Conservation (phyloP, 2,888 invertebrate genomes). For the Pollenia angustigena region DNA sequence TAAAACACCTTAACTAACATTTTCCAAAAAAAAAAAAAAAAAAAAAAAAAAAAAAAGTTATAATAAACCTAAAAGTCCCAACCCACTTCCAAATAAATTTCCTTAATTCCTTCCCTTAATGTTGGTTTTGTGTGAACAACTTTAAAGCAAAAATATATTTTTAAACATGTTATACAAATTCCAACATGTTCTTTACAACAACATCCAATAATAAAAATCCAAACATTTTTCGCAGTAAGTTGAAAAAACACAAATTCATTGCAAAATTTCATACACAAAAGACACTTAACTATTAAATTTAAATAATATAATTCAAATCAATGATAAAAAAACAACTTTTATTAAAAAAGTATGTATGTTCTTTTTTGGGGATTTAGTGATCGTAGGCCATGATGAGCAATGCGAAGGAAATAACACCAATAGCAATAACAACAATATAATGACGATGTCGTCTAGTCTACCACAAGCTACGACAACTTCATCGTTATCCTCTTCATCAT, state of each 20-base stretch:
- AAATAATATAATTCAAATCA: not conserved
- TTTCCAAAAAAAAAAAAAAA: not conserved
- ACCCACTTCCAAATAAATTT: not conserved
- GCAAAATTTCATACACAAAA: not conserved
- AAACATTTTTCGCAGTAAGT: slow-evolving; percentile 54
- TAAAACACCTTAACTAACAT: not conserved
- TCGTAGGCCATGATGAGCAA: slow-evolving; percentile 74
- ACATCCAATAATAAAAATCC: not conserved
- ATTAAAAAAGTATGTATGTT: not conserved
- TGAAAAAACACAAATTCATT: slow-evolving; percentile 22
- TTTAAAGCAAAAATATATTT: not conserved
- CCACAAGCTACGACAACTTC: slow-evolving; percentile 57
- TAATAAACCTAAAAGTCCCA: not conserved
- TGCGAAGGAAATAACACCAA: slow-evolving; percentile 75
- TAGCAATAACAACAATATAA: slow-evolving; percentile 49
- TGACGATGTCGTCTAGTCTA: slow-evolving; percentile 46
- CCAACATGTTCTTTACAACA: slow-evolving; percentile 40
- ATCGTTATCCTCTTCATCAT: slow-evolving; percentile 67
- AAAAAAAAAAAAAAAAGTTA: not conserved
- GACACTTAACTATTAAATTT: not conserved
- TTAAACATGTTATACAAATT: slow-evolving; percentile 19
- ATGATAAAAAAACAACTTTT: not conserved
- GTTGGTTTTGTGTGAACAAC: slow-evolving; percentile 45
- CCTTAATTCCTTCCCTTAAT: slow-evolving; percentile 27
- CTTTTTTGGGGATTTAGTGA: slow-evolving; percentile 62